Percentiles rank a stretch among this genome's conserved stretches.
phyloP scores from a whole-genome alignment of 1,140 invertebrate genomes.

The Pseudomyrmex gracilis region DNA sequence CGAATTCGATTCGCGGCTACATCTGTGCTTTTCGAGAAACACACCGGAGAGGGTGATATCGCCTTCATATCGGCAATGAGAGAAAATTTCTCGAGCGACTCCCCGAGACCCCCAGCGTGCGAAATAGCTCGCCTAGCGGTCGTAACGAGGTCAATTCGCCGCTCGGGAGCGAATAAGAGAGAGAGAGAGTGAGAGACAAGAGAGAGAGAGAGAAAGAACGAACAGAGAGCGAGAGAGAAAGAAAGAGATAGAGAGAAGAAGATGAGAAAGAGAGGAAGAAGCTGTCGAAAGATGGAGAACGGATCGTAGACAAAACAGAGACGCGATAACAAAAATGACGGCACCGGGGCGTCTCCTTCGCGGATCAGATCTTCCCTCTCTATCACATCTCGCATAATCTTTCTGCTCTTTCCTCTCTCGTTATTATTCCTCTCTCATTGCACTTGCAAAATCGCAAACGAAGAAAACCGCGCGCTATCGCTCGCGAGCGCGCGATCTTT shows the following conservation, averaged over 20 bases:
- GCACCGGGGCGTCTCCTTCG: neutral
- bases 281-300: constrained; percentile 41
- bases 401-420: neutral
- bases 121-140: constrained; percentile 39
- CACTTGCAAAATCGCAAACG: neutral
- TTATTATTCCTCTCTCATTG: neutral
- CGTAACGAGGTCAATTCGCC: constrained; percentile 62
- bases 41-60: neutral
- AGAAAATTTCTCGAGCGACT: constrained; percentile 17
- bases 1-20: neutral
- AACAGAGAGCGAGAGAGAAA: neutral
- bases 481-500: constrained; percentile 66
- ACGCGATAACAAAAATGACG: constrained; percentile 50
- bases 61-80: constrained; percentile 19
- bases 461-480: constrained; percentile 47
- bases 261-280: constrained; percentile 7
- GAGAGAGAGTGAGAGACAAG: neutral
- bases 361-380: neutral
- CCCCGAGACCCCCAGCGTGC: constrained; percentile 20
- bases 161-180: constrained; percentile 48
- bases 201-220: neutral
- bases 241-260: neutral
- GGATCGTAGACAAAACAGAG: constrained; percentile 72
- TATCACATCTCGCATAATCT: neutral
- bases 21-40: constrained; percentile 44